Conservation (phyloP, 2,113 vertebrate genomes). For the Nasalis larvatus region DNA sequence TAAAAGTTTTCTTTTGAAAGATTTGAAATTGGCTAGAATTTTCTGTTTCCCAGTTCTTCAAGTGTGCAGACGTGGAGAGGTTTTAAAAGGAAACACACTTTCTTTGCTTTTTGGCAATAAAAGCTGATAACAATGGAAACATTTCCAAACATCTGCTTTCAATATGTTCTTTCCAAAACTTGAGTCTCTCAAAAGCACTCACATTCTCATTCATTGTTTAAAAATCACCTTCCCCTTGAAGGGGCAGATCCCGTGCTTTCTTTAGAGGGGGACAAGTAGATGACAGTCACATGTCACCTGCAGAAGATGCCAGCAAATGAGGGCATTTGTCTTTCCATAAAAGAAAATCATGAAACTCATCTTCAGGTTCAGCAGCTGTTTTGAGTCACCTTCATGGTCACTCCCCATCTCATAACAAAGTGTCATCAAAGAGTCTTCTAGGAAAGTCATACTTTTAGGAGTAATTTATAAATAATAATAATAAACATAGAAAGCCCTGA, state of each 20-base stretch:
- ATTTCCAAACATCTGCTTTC: conserved; percentile 27
- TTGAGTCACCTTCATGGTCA: not conserved
- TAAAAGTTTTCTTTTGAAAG: not conserved
- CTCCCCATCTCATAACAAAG: not conserved
- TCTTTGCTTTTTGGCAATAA: not conserved
- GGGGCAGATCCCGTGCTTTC: not conserved
- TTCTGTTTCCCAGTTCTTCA: not conserved
- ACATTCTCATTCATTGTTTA: not conserved
- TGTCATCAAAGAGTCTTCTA: not conserved
- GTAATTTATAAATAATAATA: not conserved
- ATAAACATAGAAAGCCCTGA: not conserved
- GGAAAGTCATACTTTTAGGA: not conserved
- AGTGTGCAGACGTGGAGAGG: not conserved
- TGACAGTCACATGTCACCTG: not conserved
- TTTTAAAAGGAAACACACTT: not conserved
- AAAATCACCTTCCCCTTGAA: not conserved
- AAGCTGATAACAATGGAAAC: not conserved
- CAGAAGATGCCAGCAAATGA: not conserved
- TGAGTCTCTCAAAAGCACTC: not conserved
- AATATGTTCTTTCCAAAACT: not conserved
- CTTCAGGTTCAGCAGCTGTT: not conserved
- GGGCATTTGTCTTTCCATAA: not conserved
- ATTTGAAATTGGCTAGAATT: not conserved
- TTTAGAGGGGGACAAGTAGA: not conserved
- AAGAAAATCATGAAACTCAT: not conserved